phyloP scores from a whole-genome alignment of 2,797 vertebrate species.

The Pseudochromis fuscus region DNA sequence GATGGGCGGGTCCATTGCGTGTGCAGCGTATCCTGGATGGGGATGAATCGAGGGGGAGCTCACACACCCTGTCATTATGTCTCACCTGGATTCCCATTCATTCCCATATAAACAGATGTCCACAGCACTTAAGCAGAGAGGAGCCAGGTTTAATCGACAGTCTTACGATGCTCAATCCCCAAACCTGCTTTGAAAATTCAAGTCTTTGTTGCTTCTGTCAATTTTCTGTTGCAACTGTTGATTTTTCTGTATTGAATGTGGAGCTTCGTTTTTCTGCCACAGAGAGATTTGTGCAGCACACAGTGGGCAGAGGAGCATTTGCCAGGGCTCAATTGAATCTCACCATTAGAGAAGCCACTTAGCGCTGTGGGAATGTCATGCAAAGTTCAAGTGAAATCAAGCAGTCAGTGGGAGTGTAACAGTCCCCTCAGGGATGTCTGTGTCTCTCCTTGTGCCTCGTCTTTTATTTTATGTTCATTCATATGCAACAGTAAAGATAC shows the following conservation, averaged over 20 bases:
- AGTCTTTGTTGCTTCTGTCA: slow-evolving; percentile 11
- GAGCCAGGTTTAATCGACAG: slow-evolving; percentile 44
- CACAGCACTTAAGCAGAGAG: slow-evolving; percentile 44
- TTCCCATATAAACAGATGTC: slow-evolving; percentile 79
- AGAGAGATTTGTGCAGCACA: slow-evolving; percentile 32
- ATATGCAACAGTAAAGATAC: slow-evolving; percentile 40
- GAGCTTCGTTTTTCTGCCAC: slow-evolving; percentile 19
- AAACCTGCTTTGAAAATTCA: slow-evolving; percentile 27
- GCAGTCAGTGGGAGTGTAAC: slow-evolving; percentile 65
- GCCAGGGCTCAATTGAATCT: slow-evolving; percentile 67
- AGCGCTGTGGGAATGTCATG: slow-evolving; percentile 76
- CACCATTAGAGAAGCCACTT: slow-evolving; percentile 71
- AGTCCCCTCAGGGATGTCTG: slow-evolving; percentile 59
- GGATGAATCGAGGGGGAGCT: slow-evolving; percentile 52
- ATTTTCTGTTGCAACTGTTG: slow-evolving; percentile 2
- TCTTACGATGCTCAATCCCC: slow-evolving; percentile 13
- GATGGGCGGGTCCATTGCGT: slow-evolving; percentile 46
- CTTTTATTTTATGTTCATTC: slow-evolving; percentile 47
- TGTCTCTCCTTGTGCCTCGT: slow-evolving; percentile 47
- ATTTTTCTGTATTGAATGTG: slow-evolving; percentile 27
- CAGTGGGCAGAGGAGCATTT: slow-evolving; percentile 61
- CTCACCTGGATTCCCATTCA: slow-evolving; percentile 74
- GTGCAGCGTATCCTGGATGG: slow-evolving; percentile 57
- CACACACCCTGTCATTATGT: slow-evolving; percentile 72
- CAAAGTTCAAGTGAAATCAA: slow-evolving; percentile 81